Evolutionary conservation across 1,140 invertebrate genomes (phyloP).

Genomic region (Pentalonia nigronervosa): DNA sequence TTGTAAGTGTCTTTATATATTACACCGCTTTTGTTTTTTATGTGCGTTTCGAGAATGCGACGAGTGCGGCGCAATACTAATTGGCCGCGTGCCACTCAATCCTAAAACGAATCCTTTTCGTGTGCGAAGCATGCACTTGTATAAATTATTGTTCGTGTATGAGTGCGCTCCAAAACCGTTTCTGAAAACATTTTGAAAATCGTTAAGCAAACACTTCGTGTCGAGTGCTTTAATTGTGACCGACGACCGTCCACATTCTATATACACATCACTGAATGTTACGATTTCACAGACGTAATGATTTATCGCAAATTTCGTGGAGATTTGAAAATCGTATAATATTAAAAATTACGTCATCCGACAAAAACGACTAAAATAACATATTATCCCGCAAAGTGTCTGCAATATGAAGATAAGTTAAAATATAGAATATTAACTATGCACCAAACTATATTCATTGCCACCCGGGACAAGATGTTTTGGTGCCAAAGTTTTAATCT

Average conservation of each 20-base stretch:
- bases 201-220: not conserved
- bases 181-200: not conserved
- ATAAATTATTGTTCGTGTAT: not conserved
- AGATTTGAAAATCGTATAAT: not conserved
- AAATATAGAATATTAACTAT: too few relatives aligned
- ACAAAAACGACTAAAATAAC: not conserved
- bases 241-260: not conserved
- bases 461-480: not conserved
- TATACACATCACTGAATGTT: not conserved
- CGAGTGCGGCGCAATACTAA: not conserved
- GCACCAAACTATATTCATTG: not conserved
- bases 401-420: not conserved
- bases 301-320: not conserved
- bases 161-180: not conserved
- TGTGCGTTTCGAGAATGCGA: not conserved
- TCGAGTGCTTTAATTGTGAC: not conserved
- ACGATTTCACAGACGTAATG: not conserved
- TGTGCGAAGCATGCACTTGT: not conserved
- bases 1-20: not conserved
- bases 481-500: not conserved
- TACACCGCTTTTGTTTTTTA: not conserved
- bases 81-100: conserved; percentile 1
- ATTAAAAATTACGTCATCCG: not conserved
- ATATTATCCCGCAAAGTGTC: not conserved
- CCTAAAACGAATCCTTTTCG: not conserved